Base-by-base conservation (phyloP, 1,140 invertebrate genomes). In the Stegodyphus mimosarum region DNA sequence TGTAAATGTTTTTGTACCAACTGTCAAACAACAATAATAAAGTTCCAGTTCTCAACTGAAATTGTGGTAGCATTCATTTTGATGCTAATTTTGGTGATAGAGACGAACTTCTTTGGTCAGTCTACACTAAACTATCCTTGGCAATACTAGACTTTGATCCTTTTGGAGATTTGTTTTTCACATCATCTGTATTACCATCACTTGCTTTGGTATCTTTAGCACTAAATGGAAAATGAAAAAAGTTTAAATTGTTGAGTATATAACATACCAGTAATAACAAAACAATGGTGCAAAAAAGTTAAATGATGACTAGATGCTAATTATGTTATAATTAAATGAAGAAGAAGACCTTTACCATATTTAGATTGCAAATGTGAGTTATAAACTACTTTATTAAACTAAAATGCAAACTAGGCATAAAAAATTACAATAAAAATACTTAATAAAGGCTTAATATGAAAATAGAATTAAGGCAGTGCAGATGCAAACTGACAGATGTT, bases 111-210 rank as follows among this genome's bases (percentile, higher is more conserved):
- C 74, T 84, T 70, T 84, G 74, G 74, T 76, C 73, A 55, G 69
- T 60, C 81, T 87, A 87, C 33, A 87, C 87, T 84, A 86, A 66
- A 51, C 87, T 87, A 76, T 87, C 87, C 84, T 87, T 87, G 69
- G 87, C 87, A 75, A 87, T 87, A 74, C 87, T 87, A 49, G 87
- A 87, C 77, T 87, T 87, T 18, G 87, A 87, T 53, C 87, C 87
- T 72, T 87, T 87, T 60, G 55, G 55, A 60, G 55, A 60, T 66
- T 87, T 87, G 51, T 87, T 87, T 72, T 86, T 87, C 33, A 17
- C 33, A 17, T 87, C 87, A 55, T 87, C 79, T 53, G 76, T 33
- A 15, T 64, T 86, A 48, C 87, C 72, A 51, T 87, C 78, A 52
- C 66, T 53, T 64, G 81, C 63, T 77, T 87, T 86, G 33, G 76